Base-by-base conservation (phyloP, 2,797 vertebrate species). In the Danio kyathit region DNA sequence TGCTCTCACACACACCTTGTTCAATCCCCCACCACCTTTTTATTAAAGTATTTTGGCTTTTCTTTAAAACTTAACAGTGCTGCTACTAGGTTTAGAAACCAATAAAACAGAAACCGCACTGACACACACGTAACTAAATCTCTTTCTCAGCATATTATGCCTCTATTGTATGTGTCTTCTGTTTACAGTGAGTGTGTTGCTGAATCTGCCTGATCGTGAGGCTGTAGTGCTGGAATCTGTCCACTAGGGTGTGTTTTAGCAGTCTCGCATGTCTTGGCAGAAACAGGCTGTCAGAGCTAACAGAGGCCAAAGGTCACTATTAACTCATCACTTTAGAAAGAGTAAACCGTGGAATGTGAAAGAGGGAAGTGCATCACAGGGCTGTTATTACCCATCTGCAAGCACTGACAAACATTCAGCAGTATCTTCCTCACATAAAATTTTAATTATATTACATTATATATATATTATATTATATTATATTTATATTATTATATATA, bases 171-270 rank as follows among this genome's bases (percentile, higher is more conserved):
- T 52, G 73, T 71, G 66, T 63, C 3, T 72, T 61, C 16, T 56
- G 48, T 63, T 69, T 64, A 14, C 57, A 56, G 6, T 38, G 2
- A 5, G 4, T 71, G 38, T 59, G 14, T 21, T 40, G 16, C 19
- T 44, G 51, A 46, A 44, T 6, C 10, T 41, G 16, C 40, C 16
- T 79, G 13, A 52, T 65, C 40, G 40, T 59, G 16, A 57, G 61
- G 48, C 19, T 88, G 87, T 61, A 87, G 74, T 87, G 59, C 16
- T 41, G 17, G 14, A 29, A n/a, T 72, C 59, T 85, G 84, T 84
- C 87, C 87, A 87, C 86, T 49, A 86, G 87, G 87, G 84, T 82
- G 86, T 85, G 86, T 84, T 79, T 84, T 46, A 82, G 51, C 67
- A 79, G 82, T 63, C 54, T 66, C 19, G 43, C 12, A 46, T 57